A percentile compares a stretch with the other conserved stretches of the same genome.
phyloP scores from a whole-genome alignment of 1,140 invertebrate genomes.

The Lepidurus arcticus region DNA sequence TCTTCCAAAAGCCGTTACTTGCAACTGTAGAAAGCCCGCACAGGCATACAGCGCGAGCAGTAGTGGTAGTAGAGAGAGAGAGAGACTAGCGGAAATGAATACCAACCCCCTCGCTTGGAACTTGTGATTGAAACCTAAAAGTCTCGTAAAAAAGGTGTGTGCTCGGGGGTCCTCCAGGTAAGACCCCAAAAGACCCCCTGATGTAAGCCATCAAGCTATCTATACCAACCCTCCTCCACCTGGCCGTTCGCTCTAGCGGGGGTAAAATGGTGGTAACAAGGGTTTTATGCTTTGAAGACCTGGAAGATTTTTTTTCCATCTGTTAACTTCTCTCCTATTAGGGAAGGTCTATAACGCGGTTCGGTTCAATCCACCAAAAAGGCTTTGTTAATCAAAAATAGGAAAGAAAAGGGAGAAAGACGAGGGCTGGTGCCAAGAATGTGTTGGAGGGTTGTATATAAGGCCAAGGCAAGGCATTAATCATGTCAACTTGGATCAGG shows the following conservation, averaged over 20 bases:
- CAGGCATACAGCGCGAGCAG: no score
- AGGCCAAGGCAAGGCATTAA: constrained; percentile 18
- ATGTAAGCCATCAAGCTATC: neutral
- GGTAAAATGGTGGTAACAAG: constrained; percentile 21
- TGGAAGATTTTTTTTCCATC: neutral
- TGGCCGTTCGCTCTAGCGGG: neutral
- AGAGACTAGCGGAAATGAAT: neutral
- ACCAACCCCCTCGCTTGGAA: neutral
- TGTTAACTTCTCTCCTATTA: neutral
- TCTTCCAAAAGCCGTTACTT: neutral
- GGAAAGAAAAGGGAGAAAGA: neutral
- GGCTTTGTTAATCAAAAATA: constrained; percentile 19
- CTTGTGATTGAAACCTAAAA: constrained; percentile 16
- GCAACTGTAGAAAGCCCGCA: neutral
- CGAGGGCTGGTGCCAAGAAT: constrained; percentile 9
- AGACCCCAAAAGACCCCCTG: neutral
- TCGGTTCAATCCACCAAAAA: neutral
- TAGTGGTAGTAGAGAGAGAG: no score
- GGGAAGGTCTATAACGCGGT: neutral
- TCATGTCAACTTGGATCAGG: constrained; percentile 19
- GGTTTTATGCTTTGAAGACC: neutral
- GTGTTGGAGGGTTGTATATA: constrained; percentile 13
- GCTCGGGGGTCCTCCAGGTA: constrained; percentile 8
- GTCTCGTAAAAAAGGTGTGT: constrained; percentile 17
- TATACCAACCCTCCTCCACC: neutral